phyloP scores from a whole-genome alignment of 1,140 invertebrate species.

The Scylla paramamosain region DNA sequence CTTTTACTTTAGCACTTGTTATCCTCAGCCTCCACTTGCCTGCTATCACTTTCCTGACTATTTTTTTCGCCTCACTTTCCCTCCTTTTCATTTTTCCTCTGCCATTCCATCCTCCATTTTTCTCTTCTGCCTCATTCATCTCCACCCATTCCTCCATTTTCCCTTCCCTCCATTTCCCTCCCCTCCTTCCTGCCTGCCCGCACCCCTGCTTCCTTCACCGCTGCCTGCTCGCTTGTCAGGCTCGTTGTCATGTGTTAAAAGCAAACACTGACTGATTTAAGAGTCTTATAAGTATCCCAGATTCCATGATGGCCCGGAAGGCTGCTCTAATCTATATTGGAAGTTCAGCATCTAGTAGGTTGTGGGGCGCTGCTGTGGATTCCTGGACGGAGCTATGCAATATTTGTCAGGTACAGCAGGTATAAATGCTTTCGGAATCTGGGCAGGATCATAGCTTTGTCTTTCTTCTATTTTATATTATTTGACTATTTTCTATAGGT shows the following conservation, averaged over 20 bases:
- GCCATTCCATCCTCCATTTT: slow-evolving; percentile 13
- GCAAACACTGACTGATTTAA: background rate
- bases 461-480: background rate
- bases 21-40: no score
- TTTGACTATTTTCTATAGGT: background rate
- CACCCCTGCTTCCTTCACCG: background rate
- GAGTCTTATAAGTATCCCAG: background rate
- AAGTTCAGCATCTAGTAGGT: background rate
- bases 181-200: background rate
- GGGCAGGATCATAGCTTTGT: background rate
- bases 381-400: background rate
- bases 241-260: background rate
- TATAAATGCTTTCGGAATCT: background rate
- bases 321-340: background rate
- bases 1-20: no score
- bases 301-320: background rate
- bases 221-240: background rate
- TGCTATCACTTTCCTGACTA: no score
- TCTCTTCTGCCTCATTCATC: slow-evolving; percentile 12
- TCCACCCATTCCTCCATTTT: slow-evolving; percentile 3
- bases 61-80: no score
- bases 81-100: background rate
- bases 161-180: background rate
- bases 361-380: background rate
- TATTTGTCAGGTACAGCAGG: background rate